A percentile compares a stretch with the other conserved stretches of the same genome.
Evolutionary conservation across 2,888 invertebrate species (phyloP).

Genomic region (Lobophora halterata): DNA sequence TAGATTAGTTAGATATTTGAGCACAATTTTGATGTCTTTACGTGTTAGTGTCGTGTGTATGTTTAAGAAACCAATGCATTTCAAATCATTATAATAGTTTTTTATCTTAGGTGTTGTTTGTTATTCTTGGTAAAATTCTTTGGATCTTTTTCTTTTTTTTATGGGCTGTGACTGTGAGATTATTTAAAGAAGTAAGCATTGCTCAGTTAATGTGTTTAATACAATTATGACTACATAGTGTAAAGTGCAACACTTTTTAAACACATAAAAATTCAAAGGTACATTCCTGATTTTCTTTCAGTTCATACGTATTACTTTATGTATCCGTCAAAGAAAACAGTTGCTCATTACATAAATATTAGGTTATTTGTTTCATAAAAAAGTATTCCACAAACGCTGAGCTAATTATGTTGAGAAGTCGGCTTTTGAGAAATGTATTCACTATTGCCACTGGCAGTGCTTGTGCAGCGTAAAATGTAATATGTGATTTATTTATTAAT

Average conservation of each 20-base stretch:
- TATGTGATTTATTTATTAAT: constrained; percentile 62
- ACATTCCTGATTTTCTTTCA: constrained; percentile 3
- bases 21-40: constrained; percentile 44
- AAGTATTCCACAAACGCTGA: constrained; percentile 8
- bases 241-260: no score
- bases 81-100: constrained; percentile 1
- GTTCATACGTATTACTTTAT: constrained; percentile 1
- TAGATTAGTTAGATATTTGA: constrained; percentile 33
- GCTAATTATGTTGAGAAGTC: constrained; percentile 23
- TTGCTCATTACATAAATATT: constrained; percentile 21
- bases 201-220: no score
- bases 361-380: constrained; percentile 7
- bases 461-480: constrained; percentile 64
- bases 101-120: constrained; percentile 1
- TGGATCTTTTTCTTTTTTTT: constrained; percentile 14
- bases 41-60: constrained; percentile 41
- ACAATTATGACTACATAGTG: no score
- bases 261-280: not conserved
- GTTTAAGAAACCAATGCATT: constrained; percentile 6
- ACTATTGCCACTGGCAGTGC: constrained; percentile 57
- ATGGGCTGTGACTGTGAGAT: constrained; percentile 25
- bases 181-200: no score
- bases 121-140: constrained; percentile 10
- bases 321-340: no score
- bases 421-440: constrained; percentile 19